These are phyloP conservation scores for Lydus trimaculatus DNA, from an alignment of 2,888 invertebrate genomes.

Conservation along the genomic window DNA sequence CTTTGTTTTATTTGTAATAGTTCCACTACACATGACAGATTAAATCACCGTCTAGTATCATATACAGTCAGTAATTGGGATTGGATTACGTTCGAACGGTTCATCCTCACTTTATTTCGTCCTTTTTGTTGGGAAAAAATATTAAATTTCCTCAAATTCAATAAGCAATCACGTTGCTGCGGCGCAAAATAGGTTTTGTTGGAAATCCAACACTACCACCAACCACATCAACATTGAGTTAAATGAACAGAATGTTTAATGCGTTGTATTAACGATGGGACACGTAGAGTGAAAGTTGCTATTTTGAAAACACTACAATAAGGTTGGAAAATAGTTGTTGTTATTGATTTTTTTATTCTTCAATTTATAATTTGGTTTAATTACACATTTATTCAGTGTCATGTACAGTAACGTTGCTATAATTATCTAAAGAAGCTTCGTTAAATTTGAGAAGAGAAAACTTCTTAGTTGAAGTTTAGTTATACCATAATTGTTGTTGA, in stretches of 20 bases:
- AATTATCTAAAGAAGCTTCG: neutral
- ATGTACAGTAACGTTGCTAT: neutral
- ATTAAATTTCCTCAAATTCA: slow-evolving; percentile 29
- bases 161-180: slow-evolving; percentile 29
- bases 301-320: neutral
- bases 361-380: no score
- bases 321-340: no score
- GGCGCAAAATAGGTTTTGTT: neutral
- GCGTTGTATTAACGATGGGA: slow-evolving; percentile 25
- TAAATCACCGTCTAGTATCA: neutral
- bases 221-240: slow-evolving; percentile 28
- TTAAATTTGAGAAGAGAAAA: neutral
- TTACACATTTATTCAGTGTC: no score
- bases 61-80: slow-evolving; percentile 12
- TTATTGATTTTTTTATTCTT: no score
- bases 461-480: neutral
- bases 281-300: slow-evolving; percentile 15
- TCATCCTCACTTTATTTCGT: neutral
- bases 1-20: neutral
- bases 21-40: neutral
- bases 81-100: slow-evolving; percentile 20
- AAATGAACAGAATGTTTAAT: slow-evolving; percentile 26
- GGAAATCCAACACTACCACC: slow-evolving; percentile 25
- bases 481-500: slow-evolving; percentile 14
- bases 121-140: slow-evolving; percentile 15